phyloP scores from a whole-genome alignment of 2,888 invertebrate genomes.

The Pterostichus madidus region DNA sequence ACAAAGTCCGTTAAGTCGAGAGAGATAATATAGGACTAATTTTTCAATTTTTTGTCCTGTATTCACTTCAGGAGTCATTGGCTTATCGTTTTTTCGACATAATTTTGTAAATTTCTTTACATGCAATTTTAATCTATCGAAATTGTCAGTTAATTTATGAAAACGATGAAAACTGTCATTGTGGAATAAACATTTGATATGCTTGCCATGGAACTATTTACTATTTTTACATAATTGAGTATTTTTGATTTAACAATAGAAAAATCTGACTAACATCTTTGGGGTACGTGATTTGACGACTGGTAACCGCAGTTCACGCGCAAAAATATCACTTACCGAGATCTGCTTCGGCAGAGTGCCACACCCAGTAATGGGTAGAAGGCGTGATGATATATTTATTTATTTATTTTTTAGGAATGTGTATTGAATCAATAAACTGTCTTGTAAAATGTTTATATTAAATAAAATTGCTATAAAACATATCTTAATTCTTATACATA shows the following conservation, averaged over 20 bases:
- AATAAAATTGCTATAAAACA: constrained; percentile 36
- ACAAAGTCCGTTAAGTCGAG: constrained; percentile 68
- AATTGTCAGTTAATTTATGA: constrained; percentile 17
- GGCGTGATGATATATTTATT: too few relatives aligned
- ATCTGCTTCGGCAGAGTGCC: too few relatives aligned
- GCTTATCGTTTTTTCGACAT: constrained; percentile 8
- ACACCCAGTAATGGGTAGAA: too few relatives aligned
- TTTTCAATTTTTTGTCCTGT: constrained; percentile 63
- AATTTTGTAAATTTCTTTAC: constrained; percentile 16
- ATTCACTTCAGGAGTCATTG: background rate
- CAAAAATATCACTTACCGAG: too few relatives aligned
- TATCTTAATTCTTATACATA: too few relatives aligned
- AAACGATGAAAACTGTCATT: constrained; percentile 26
- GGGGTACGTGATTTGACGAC: too few relatives aligned
- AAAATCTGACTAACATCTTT: too few relatives aligned
- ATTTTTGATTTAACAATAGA: background rate
- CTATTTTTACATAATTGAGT: too few relatives aligned
- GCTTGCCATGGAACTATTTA: constrained; percentile 23
- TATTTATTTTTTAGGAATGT: too few relatives aligned
- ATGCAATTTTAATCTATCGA: constrained; percentile 19
- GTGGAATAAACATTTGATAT: constrained; percentile 28
- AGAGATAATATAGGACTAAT: constrained; percentile 69
- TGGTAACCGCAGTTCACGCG: too few relatives aligned
- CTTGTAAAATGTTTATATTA: constrained; percentile 33
- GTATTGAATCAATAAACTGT: too few relatives aligned